Conservation (phyloP, 1,140 invertebrate species). For the Drosophila oshimai region DNA sequence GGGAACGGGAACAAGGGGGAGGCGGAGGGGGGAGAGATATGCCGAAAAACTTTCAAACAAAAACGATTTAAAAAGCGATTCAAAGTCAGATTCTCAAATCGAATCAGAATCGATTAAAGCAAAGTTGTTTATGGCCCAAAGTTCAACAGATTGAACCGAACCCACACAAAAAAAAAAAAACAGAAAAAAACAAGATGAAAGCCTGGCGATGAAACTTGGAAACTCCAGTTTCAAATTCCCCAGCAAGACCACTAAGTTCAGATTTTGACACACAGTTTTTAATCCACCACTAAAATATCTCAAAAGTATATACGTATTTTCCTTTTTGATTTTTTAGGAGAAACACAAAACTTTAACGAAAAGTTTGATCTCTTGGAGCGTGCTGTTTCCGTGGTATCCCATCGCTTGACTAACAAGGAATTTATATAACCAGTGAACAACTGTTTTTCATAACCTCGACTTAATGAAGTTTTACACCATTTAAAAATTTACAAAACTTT, state of each 20-base stretch:
- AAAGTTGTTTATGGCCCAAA: slow-evolving; percentile 49
- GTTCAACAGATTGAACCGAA: slow-evolving; percentile 25
- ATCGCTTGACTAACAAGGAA: background rate
- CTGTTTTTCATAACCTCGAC: too few relatives aligned
- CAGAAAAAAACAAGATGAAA: too few relatives aligned
- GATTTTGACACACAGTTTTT: background rate
- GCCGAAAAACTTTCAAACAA: slow-evolving; percentile 58
- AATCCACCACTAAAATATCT: background rate
- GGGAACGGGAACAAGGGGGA: background rate
- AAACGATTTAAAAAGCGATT: slow-evolving; percentile 77
- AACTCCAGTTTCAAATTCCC: background rate
- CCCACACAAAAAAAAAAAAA: background rate
- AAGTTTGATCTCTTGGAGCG: background rate
- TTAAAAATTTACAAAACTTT: too few relatives aligned
- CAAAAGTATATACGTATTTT: background rate
- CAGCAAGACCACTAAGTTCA: background rate
- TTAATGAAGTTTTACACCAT: too few relatives aligned
- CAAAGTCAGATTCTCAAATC: slow-evolving; percentile 63
- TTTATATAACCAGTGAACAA: background rate
- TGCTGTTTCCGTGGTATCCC: too few relatives aligned
- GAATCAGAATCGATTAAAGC: slow-evolving; percentile 55
- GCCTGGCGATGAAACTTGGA: background rate
- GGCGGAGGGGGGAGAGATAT: slow-evolving; percentile 1
- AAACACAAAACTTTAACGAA: background rate
- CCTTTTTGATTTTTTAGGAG: too few relatives aligned